Percentiles rank a stretch among this genome's conserved stretches.
These are phyloP conservation scores for Paramormyrops hopkinsi DNA, from an alignment of 2,797 vertebrate genomes.

Conservation along the genomic window DNA sequence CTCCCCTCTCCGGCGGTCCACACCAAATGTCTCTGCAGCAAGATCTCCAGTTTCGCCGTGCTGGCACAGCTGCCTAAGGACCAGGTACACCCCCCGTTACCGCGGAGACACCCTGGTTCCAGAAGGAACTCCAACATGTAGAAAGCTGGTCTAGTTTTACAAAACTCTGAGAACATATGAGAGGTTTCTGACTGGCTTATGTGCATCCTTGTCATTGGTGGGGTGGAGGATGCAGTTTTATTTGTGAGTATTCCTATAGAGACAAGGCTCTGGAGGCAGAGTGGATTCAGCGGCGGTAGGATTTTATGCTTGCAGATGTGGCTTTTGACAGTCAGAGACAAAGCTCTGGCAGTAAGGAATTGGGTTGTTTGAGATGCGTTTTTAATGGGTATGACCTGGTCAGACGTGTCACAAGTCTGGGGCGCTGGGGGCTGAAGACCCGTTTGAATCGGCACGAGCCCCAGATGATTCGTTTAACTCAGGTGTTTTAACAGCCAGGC, in stretches of 20 bases:
- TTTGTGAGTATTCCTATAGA: not conserved
- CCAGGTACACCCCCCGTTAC: conserved; percentile 65
- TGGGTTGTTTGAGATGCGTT: not conserved
- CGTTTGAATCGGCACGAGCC: not conserved
- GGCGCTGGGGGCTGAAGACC: not conserved
- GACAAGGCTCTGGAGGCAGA: not conserved
- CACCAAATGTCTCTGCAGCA: conserved; percentile 96
- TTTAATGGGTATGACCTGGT: not conserved
- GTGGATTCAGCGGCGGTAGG: not conserved
- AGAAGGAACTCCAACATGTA: not conserved
- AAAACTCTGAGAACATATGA: not conserved
- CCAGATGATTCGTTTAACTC: not conserved
- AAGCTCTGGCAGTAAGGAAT: not conserved
- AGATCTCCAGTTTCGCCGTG: conserved; percentile 89
- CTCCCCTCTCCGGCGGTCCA: conserved; percentile 80
- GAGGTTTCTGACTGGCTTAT: not conserved
- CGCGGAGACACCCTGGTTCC: not conserved
- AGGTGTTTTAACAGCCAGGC: not conserved
- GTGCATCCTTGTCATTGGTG: not conserved
- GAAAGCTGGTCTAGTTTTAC: not conserved
- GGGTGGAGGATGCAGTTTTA: not conserved
- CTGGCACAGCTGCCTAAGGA: conserved; percentile 91
- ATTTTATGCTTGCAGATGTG: not conserved
- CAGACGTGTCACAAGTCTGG: not conserved
- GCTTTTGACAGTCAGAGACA: not conserved